Evolutionary conservation across 2,888 invertebrate species (phyloP).

Genomic region (Tinea semifulvella): DNA sequence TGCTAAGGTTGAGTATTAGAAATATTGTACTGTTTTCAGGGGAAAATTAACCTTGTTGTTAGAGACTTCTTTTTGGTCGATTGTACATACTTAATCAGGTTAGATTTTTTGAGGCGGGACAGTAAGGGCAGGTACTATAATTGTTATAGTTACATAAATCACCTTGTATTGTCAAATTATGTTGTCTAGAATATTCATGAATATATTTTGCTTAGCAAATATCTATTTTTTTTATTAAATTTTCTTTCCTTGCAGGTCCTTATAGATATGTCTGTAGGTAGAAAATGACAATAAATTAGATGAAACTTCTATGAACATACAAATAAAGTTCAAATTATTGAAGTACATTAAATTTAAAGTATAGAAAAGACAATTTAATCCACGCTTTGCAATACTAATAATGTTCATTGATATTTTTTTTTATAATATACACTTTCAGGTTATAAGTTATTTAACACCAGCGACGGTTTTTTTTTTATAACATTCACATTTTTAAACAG

Average conservation of each 20-base stretch:
- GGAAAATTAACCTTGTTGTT: no score
- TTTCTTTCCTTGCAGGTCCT: conserved; percentile 12
- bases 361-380: conserved; percentile 15
- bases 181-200: no score
- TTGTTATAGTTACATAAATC: no score
- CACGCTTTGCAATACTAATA: conserved; percentile 22
- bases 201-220: not conserved
- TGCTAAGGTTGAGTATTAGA: no score
- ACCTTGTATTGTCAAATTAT: no score
- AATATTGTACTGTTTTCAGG: no score
- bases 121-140: no score
- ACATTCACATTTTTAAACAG: conserved; percentile 34
- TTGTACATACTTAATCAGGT: no score
- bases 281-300: not conserved
- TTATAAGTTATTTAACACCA: conserved; percentile 23
- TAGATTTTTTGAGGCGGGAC: no score
- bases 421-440: conserved; percentile 19
- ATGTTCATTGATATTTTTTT: conserved; percentile 6
- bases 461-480: conserved; percentile 34
- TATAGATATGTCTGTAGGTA: conserved; percentile 12
- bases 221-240: not conserved
- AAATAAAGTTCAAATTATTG: conserved; percentile 1
- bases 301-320: not conserved
- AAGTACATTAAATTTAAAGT: conserved; percentile 14
- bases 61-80: no score